Base-by-base conservation (phyloP, 35 echinoderm and acorn worm species). In the Strongylocentrotus purpuratus region DNA sequence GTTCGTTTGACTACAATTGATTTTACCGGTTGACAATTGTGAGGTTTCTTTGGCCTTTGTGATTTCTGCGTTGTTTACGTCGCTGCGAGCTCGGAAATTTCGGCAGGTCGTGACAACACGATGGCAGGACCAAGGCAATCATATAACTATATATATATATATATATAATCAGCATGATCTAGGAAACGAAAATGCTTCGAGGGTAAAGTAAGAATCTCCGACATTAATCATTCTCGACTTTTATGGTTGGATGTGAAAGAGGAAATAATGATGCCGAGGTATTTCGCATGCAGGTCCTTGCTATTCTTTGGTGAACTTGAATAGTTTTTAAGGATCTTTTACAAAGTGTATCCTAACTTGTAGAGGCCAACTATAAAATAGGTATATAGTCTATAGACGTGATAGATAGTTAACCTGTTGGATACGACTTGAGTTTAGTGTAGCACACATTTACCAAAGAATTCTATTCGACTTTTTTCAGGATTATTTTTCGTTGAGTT, bases 61-160 rank as follows among this genome's bases (percentile, higher is more conserved):
- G 33, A 46, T 45, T 46, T 89, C 87, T 89, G 87, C 87, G 87
- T 89, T 89, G 87, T 89, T 89, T 89, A 89, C 87, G 87, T 89
- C 87, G 87, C 32, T 33, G 87, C 32, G 87, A 89, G 65, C 65
- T 78, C 65, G 65, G 65, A 78, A 31, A 78, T 78, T 78, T 78
- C 65, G 28, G 65, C 28, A 78, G 65, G 22, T 78, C 65, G 65
- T 78, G 65, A 78, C 65, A 78, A n/a, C 65, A 28, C 65, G 65
- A 78, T n/a, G 22, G 22, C 25, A 78, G 65, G 22, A 78, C 65
- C 20, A 78, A 78, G 20, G 65, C 65, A 78, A 78, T 78, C 65
- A 78, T 78, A 78, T 18, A 59, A 9, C 0, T 41, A 41, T 41
- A 41, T 41, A 41, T 41, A 41, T 41, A 41, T 41, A 41, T 41